These are phyloP conservation scores for Enteromius mattozi DNA, from an alignment of 2,797 vertebrate genomes.

Conservation along the genomic window DNA sequence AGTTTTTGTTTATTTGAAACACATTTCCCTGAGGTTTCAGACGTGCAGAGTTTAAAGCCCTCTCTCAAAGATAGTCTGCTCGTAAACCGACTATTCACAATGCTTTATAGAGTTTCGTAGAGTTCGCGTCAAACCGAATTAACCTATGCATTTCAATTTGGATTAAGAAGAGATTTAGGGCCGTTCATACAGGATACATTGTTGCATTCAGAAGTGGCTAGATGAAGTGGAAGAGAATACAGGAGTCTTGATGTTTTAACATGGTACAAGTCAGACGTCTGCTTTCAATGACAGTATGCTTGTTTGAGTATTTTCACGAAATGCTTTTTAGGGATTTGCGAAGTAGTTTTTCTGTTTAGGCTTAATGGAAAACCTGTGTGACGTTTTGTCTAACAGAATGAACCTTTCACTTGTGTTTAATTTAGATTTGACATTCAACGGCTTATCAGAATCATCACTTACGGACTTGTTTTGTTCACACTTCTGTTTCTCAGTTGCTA, in stretches of 20 bases:
- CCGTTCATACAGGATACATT: neutral
- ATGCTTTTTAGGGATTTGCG: neutral
- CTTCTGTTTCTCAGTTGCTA: neutral
- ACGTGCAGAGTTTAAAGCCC: neutral
- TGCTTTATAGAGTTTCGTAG: constrained; percentile 18
- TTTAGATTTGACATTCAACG: neutral
- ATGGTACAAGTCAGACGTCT: neutral
- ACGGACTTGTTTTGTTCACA: neutral
- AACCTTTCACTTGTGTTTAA: neutral
- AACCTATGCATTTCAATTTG: neutral
- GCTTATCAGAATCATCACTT: neutral
- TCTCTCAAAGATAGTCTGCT: constrained; percentile 31
- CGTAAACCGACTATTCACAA: constrained; percentile 21
- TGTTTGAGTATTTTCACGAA: neutral
- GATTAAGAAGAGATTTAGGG: neutral
- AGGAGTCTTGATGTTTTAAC: neutral
- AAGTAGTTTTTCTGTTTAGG: neutral
- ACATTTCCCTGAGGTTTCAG: constrained; percentile 44
- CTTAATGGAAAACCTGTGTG: neutral
- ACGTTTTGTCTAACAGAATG: neutral
- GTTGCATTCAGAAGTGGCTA: neutral
- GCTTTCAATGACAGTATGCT: neutral
- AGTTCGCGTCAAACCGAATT: constrained; percentile 8
- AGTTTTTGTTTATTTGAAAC: constrained; percentile 50
- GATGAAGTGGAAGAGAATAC: neutral